These are phyloP conservation scores for Hydrozoanthus gracilis DNA, from an alignment of 92 coral and sea anemone genomes.

Conservation along the genomic window DNA sequence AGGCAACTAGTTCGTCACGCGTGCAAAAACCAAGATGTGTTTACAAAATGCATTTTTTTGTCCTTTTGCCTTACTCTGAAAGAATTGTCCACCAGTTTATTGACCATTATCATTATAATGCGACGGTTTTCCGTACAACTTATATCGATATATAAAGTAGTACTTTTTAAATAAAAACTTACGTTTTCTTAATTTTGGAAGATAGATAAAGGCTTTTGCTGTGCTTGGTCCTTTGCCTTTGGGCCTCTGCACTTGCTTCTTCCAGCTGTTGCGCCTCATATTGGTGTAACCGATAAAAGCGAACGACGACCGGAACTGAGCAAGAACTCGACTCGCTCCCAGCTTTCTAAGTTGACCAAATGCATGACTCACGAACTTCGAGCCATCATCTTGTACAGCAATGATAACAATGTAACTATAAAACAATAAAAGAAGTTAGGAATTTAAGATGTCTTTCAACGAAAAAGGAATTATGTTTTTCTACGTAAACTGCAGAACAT, in stretches of 20 bases:
- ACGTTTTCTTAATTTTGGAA: constrained; percentile 20
- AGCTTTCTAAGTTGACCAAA: constrained; percentile 29
- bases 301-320: constrained; percentile 38
- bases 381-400: constrained; percentile 54
- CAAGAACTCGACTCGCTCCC: constrained; percentile 28
- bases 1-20: too few relatives aligned
- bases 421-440: neutral
- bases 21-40: too few relatives aligned
- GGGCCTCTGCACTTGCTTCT: constrained; percentile 18
- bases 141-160: too few relatives aligned
- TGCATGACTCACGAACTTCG: constrained; percentile 25
- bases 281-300: constrained; percentile 48
- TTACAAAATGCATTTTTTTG: too few relatives aligned
- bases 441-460: too few relatives aligned
- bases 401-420: constrained; percentile 40
- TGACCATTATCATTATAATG: too few relatives aligned
- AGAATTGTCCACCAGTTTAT: too few relatives aligned
- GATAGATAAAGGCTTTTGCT: neutral
- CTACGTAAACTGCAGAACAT: too few relatives aligned
- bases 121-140: too few relatives aligned
- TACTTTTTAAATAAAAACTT: neutral
- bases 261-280: constrained; percentile 34
- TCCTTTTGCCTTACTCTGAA: too few relatives aligned
- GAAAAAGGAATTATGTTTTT: too few relatives aligned
- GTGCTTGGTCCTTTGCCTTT: constrained; percentile 28